Evolutionary conservation across 2,113 vertebrate genomes (phyloP).

Genomic region (Phaethon lepturus): DNA sequence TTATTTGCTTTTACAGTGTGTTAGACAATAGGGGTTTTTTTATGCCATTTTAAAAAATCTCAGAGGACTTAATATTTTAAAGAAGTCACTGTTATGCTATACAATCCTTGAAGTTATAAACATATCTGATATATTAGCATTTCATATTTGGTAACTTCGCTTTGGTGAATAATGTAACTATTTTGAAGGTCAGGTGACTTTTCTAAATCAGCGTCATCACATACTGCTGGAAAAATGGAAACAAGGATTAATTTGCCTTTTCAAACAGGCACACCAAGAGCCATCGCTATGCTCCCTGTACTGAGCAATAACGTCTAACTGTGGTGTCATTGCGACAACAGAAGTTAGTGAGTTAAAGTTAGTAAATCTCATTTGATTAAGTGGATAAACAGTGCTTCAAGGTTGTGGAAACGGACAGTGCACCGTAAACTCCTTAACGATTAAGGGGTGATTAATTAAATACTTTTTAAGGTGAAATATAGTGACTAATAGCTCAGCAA

Average conservation of each 20-base stretch:
- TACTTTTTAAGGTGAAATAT: conserved; percentile 1
- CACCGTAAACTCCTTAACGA: neutral
- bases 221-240: conserved; percentile 26
- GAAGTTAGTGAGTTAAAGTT: neutral
- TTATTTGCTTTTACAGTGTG: neutral
- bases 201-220: conserved; percentile 29
- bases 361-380: conserved; percentile 23
- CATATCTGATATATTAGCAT: neutral
- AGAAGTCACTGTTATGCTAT: neutral
- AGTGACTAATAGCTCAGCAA: neutral
- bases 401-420: neutral
- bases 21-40: neutral
- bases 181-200: conserved; percentile 41
- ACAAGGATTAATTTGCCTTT: conserved; percentile 55
- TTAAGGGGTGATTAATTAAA: neutral
- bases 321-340: neutral
- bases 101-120: neutral
- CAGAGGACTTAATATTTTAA: neutral
- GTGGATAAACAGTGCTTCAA: neutral
- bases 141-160: conserved; percentile 13
- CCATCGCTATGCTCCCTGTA: neutral
- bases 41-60: neutral
- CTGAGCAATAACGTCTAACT: conserved; percentile 25
- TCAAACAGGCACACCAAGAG: conserved; percentile 15
- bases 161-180: conserved; percentile 32